These are phyloP conservation scores for Regulus satrapa DNA, from an alignment of 2,113 vertebrate species.

Conservation along the genomic window DNA sequence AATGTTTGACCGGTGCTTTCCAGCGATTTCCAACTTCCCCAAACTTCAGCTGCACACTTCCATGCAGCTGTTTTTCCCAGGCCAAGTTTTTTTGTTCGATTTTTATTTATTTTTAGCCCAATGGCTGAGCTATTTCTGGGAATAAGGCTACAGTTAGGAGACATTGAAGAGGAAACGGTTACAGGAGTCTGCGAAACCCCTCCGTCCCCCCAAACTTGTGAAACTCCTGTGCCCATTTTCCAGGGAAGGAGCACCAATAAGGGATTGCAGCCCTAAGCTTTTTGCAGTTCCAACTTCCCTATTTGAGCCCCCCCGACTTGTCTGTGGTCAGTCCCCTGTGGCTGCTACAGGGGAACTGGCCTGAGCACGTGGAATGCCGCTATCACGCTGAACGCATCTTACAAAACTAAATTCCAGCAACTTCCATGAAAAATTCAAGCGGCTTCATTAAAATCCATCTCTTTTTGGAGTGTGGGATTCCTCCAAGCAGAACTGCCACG, in stretches of 20 bases:
- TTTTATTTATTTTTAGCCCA: conserved; percentile 17
- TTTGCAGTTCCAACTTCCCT: neutral
- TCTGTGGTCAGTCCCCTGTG: neutral
- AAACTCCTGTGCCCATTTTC: neutral
- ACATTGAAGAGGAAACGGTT: accelerated
- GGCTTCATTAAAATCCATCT: neutral
- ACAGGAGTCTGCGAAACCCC: neutral
- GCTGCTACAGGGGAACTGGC: neutral
- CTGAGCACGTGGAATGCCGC: accelerated
- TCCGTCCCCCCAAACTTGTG: neutral
- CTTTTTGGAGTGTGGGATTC: neutral
- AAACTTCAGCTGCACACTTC: neutral
- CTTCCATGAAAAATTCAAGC: neutral
- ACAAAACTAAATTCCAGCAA: neutral
- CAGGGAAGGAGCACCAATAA: neutral
- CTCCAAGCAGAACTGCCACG: neutral
- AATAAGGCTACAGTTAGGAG: neutral
- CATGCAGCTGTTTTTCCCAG: neutral
- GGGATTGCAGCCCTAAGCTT: neutral
- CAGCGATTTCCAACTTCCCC: neutral
- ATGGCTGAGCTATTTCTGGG: neutral
- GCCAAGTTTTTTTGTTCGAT: neutral
- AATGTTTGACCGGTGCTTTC: neutral
- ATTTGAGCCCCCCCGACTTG: neutral
- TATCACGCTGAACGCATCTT: accelerated